A percentile compares a stretch with the other conserved stretches of the same genome.
These are phyloP conservation scores for Heteromyza rotundicornis DNA, from an alignment of 2,888 invertebrate species.

Conservation along the genomic window DNA sequence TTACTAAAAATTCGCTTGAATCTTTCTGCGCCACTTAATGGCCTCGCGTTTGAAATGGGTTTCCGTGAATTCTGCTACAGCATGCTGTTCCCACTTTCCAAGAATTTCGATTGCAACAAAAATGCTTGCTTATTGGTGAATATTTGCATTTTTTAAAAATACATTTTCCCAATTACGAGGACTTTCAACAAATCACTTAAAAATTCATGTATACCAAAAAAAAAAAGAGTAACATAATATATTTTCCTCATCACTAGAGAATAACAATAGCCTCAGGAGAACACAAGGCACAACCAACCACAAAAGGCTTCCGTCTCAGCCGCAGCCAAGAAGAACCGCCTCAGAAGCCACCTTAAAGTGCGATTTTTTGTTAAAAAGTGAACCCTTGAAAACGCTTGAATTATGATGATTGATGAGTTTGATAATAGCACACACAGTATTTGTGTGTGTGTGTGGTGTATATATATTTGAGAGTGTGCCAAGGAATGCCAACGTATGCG, in stretches of 20 bases:
- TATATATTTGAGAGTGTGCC: background rate
- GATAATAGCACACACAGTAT: background rate
- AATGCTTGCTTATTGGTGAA: too few relatives aligned
- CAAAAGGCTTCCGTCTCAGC: background rate
- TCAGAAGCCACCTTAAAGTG: too few relatives aligned
- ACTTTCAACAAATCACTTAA: background rate
- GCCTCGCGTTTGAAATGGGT: too few relatives aligned
- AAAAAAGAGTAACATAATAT: too few relatives aligned
- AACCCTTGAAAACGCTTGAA: background rate
- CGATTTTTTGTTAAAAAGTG: background rate
- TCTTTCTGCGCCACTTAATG: too few relatives aligned
- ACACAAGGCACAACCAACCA: background rate
- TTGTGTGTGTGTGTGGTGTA: background rate
- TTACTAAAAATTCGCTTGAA: too few relatives aligned
- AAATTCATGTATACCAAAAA: background rate
- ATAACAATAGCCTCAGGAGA: background rate
- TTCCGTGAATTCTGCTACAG: too few relatives aligned
- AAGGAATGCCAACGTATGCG: too few relatives aligned
- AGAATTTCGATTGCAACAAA: too few relatives aligned
- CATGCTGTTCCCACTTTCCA: too few relatives aligned
- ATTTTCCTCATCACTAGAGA: background rate
- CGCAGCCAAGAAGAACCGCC: background rate
- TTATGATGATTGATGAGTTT: conserved; percentile 2
- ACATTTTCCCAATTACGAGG: too few relatives aligned
- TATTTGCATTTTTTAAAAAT: too few relatives aligned